These are phyloP conservation scores for Anolis carolinensis DNA, from an alignment of 2,113 vertebrate species.

Conservation along the genomic window DNA sequence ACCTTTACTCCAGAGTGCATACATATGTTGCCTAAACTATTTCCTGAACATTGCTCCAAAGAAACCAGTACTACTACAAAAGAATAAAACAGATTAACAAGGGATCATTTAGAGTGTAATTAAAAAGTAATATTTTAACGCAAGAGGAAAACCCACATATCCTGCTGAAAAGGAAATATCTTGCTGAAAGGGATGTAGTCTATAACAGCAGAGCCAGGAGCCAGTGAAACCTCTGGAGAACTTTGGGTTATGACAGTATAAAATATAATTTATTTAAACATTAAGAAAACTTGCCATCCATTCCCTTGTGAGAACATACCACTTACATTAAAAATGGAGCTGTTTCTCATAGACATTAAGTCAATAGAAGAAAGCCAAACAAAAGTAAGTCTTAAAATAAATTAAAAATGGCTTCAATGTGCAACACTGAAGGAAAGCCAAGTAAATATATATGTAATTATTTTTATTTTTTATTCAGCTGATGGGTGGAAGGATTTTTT, in stretches of 20 bases:
- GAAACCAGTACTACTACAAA: conserved; percentile 51
- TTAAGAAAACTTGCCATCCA: conserved; percentile 63
- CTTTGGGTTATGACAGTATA: conserved; percentile 58
- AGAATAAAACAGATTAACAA: conserved; percentile 52
- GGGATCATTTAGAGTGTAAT: conserved; percentile 66
- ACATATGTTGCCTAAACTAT: conserved; percentile 2
- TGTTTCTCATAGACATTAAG: conserved; percentile 58
- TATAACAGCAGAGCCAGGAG: conserved; percentile 62
- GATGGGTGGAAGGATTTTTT: neutral
- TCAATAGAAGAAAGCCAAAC: conserved; percentile 52
- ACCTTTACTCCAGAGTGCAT: no score
- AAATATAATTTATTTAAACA: conserved; percentile 73
- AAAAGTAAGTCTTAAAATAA: conserved; percentile 23
- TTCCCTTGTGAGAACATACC: conserved; percentile 62
- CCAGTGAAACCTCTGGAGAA: conserved; percentile 65
- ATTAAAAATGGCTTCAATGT: conserved; percentile 42
- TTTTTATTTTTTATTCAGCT: conserved; percentile 10
- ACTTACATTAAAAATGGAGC: conserved; percentile 59
- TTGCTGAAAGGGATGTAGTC: conserved; percentile 65
- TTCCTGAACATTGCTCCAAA: conserved; percentile 40
- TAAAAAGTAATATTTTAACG: conserved; percentile 65
- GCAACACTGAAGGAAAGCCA: neutral
- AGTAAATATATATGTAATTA: neutral
- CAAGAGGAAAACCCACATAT: conserved; percentile 51
- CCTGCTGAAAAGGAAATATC: conserved; percentile 64